Percentiles rank a stretch among this genome's conserved stretches.
These are phyloP conservation scores for Archivesica marissinica DNA, from an alignment of 1,140 invertebrate genomes.

Conservation along the genomic window DNA sequence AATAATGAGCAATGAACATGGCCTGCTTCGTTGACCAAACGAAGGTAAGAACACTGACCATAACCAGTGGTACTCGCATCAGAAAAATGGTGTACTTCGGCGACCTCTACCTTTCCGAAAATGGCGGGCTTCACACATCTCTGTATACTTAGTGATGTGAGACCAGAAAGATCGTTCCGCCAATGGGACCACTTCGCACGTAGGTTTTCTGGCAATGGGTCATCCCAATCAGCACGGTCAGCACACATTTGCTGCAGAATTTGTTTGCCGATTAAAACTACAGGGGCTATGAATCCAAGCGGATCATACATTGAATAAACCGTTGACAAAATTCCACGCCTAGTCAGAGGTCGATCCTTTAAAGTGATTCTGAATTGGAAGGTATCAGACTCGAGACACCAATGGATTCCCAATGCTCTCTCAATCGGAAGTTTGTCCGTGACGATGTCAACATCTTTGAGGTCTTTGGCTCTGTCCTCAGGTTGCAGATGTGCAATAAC, in stretches of 20 bases:
- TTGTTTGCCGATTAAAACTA: slow-evolving; percentile 49
- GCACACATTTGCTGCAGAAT: slow-evolving; percentile 60
- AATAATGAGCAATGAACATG: too few relatives aligned
- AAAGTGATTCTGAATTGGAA: slow-evolving; percentile 57
- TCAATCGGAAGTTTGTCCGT: slow-evolving; percentile 57
- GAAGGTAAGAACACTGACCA: too few relatives aligned
- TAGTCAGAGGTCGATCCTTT: slow-evolving; percentile 34
- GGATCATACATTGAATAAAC: slow-evolving; percentile 65
- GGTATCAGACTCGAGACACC: slow-evolving; percentile 52
- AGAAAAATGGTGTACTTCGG: too few relatives aligned
- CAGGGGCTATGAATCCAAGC: slow-evolving; percentile 57
- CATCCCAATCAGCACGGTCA: slow-evolving; percentile 53
- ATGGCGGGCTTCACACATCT: slow-evolving; percentile 63
- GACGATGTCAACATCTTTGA: too few relatives aligned
- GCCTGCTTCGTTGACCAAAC: too few relatives aligned
- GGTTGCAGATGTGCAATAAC: too few relatives aligned
- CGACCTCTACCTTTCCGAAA: too few relatives aligned
- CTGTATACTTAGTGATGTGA: slow-evolving; percentile 23
- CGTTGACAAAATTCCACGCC: slow-evolving; percentile 60
- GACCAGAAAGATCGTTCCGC: not conserved
- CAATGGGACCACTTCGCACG: slow-evolving; percentile 49
- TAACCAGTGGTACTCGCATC: too few relatives aligned
- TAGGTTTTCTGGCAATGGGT: slow-evolving; percentile 24
- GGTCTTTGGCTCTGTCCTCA: too few relatives aligned
- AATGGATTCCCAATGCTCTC: slow-evolving; percentile 40